Evolutionary conservation across 2,888 invertebrate species (phyloP), one percentile per base, ranked within the genome.

Genomic region (Sphecodes monilicornis): DNA sequence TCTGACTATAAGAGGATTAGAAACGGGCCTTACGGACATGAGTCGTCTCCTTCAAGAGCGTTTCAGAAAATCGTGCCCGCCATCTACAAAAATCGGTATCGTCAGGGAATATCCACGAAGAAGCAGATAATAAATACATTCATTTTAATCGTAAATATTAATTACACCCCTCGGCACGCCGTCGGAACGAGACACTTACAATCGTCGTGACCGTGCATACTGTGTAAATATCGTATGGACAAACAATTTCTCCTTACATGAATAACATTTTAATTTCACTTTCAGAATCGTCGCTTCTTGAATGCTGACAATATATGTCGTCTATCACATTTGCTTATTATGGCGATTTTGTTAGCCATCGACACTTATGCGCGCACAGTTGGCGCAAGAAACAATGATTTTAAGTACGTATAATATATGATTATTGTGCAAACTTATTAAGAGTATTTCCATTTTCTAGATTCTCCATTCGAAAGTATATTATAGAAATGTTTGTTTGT

Each of bases 1-100:
- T 29, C 16, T 22, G 41, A n/a, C 54, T 57, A 50, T 18, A 64
- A 66, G 76, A 26, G 71, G 64, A 84, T 80, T 80, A 84, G 84
- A 84, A 84, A 84, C 80, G 80, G 73, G 72, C 29, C 64, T 66
- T 39, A 66, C 60, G 71, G 71, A 64, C 39, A 50, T 3, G 64
- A 57, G 68, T 73, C 76, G 57, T 77, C 36, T 50, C 26, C 66
- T 77, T 80, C 76, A 29, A 82, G 75, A 36, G 74, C 71, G 78
- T 74, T 50, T 75, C 18, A 41, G 46, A 39, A 18, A 26, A 70
- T 41, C 69, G 8, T 2, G 11, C 3, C 22, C 1, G n/a, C 5
- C 57, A 60, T 77, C 64, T n/a, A 18, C 39, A 66, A 77, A 66
- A 36, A 18, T 64, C 16, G 5, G n/a, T 32, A 29, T 16, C 43